Percentiles rank a stretch among this genome's conserved stretches.
Conservation (phyloP, 2,888 invertebrate genomes). For the Dicyrtoma fusca region DNA sequence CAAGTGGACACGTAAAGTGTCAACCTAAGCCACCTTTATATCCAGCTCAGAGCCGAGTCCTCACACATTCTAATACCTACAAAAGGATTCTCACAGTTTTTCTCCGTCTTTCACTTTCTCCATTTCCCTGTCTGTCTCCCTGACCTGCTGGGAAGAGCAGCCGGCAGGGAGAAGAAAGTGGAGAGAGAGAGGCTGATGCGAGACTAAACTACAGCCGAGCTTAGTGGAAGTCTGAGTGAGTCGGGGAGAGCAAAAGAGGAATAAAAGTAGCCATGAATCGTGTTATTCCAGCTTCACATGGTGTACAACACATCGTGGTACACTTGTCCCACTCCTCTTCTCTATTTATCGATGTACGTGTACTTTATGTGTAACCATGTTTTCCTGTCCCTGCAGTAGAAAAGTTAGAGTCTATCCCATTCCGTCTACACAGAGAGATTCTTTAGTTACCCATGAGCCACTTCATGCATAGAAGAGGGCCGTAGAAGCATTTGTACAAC, state of each 20-base stretch:
- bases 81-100: not conserved
- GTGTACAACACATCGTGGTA: slow-evolving; percentile 7
- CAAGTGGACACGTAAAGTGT: slow-evolving; percentile 12
- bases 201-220: not conserved
- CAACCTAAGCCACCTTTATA: slow-evolving; percentile 1
- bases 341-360: not conserved
- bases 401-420: no score
- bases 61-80: not conserved
- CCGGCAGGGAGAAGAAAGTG: not conserved
- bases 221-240: no score
- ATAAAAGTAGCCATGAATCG: slow-evolving; percentile 5
- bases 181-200: not conserved
- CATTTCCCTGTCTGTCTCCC: not conserved
- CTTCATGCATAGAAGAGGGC: no score
- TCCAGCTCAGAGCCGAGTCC: not conserved
- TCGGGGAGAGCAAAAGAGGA: no score
- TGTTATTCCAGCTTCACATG: slow-evolving; percentile 12
- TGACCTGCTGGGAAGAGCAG: no score
- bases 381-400: no score
- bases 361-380: no score
- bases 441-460: no score
- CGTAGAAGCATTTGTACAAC: no score
- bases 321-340: not conserved
- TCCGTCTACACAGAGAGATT: no score
- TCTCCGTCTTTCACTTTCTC: not conserved